Base-by-base conservation (phyloP, 1,140 invertebrate species). In the Drosophila guanche region DNA sequence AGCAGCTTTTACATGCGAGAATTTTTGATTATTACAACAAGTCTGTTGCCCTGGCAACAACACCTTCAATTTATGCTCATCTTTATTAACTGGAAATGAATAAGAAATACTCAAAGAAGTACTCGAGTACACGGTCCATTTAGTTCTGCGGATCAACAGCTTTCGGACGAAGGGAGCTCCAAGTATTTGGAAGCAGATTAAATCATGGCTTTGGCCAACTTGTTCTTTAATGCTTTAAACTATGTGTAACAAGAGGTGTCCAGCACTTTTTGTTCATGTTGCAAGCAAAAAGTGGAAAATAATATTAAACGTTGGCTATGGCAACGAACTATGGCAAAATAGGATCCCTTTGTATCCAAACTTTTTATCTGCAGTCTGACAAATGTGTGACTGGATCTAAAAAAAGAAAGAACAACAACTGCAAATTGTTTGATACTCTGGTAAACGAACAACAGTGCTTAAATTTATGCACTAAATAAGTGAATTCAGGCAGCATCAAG, bases 401-500 rank as follows among this genome's bases (percentile, higher is more conserved):
- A 52, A 52, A 45, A 14, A 62, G 37, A 66, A 10, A 48, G n/a
- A 56, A 20, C 5, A 2, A 3, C 27, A 14, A 4, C n/a, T 53
- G 66, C 16, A 41, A 54, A 23, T 29, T 53, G 60, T 66, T 47
- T 45, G 48, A 66, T 42, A 41, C 47, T 52, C 7, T 52, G 37
- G 14, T 12, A 10, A 37, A 63, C 59, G 12, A 45, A 8, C 63
- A 46, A 4, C 16, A 25, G 63, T 29, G 41, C 10, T 22, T 23
- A 55, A 67, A 68, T 68, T 68, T 55, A 63, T 55, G 27, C 50
- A 23, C 6, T 63, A 46, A 67, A 67, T 68, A 68, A 68, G 65
- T 68, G 65, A 68, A 67, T 68, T 67, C 42, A 7, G 50, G 23
- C 61, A 68, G 62, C 41, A 68, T 68, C 65, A 40, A 67, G 65